phyloP scores from a whole-genome alignment of 1,140 invertebrate genomes.

The Papilio machaon region DNA sequence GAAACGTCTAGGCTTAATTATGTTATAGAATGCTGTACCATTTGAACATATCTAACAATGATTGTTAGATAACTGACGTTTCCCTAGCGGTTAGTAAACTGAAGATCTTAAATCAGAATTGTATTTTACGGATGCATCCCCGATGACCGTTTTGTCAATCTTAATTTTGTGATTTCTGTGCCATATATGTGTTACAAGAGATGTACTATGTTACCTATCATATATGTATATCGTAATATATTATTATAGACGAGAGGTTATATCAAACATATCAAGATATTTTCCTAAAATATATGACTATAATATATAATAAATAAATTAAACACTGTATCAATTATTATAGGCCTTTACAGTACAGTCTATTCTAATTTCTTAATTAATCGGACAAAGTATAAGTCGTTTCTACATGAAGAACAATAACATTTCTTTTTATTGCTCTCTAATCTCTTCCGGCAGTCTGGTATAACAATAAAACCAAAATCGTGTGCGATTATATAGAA shows the following conservation, averaged over 20 bases:
- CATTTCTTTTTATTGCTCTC: constrained; percentile 46
- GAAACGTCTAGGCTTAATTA: background rate
- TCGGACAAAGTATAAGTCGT: constrained; percentile 14
- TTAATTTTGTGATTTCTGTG: constrained; percentile 62
- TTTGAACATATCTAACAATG: background rate
- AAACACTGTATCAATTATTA: too few relatives aligned
- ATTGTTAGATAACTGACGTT: constrained; percentile 41
- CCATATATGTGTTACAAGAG: constrained; percentile 5
- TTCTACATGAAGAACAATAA: constrained; percentile 3
- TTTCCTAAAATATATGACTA: too few relatives aligned
- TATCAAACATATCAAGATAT: too few relatives aligned
- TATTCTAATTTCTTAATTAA: constrained; percentile 34
- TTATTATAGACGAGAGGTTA: too few relatives aligned
- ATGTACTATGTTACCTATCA: background rate
- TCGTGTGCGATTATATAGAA: constrained; percentile 75
- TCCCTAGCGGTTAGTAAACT: constrained; percentile 49
- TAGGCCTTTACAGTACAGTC: background rate
- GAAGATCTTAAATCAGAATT: constrained; percentile 70
- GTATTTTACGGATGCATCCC: constrained; percentile 69
- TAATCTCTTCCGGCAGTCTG: constrained; percentile 64
- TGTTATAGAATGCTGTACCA: background rate
- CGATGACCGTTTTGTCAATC: constrained; percentile 66
- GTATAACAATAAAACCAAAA: constrained; percentile 77
- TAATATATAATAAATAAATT: too few relatives aligned
- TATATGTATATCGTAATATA: too few relatives aligned